phyloP scores from a whole-genome alignment of 1,140 invertebrate species.

The Drosophila lini region DNA sequence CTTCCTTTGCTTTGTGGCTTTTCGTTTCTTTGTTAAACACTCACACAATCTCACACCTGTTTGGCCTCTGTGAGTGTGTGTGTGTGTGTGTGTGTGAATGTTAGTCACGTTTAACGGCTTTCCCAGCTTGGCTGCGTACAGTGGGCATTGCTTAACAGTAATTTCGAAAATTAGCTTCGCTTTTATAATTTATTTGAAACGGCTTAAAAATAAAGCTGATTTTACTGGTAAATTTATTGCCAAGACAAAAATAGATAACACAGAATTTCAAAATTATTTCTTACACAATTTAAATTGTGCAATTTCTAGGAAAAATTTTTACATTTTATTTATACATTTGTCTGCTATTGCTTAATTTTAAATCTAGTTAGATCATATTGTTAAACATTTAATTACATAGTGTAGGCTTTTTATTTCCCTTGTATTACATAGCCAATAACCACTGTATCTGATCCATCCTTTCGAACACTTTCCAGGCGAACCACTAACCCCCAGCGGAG shows the following conservation, averaged over 20 bases:
- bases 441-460: slow-evolving; percentile 14
- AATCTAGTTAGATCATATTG: too few relatives aligned
- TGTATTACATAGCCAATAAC: too few relatives aligned
- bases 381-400: too few relatives aligned
- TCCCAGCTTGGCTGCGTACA: slow-evolving; percentile 7
- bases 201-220: neutral
- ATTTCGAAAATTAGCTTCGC: neutral
- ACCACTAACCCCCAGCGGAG: slow-evolving; percentile 31
- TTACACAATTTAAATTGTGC: too few relatives aligned
- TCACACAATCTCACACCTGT: slow-evolving; percentile 14
- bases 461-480: slow-evolving; percentile 23
- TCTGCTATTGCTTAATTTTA: too few relatives aligned
- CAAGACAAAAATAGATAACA: too few relatives aligned
- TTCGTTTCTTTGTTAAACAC: slow-evolving; percentile 43
- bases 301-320: too few relatives aligned
- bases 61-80: slow-evolving; percentile 18
- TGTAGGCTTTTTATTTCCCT: too few relatives aligned
- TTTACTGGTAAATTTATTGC: neutral
- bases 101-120: slow-evolving; percentile 50
- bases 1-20: slow-evolving; percentile 11
- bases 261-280: too few relatives aligned
- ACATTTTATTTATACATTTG: too few relatives aligned
- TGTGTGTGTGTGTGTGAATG: slow-evolving; percentile 6
- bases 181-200: neutral
- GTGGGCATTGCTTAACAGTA: slow-evolving; percentile 14